A percentile compares a stretch with the other conserved stretches of the same genome.
Conservation (phyloP, 2,888 invertebrate genomes). For the Ferdinandea cuprea region DNA sequence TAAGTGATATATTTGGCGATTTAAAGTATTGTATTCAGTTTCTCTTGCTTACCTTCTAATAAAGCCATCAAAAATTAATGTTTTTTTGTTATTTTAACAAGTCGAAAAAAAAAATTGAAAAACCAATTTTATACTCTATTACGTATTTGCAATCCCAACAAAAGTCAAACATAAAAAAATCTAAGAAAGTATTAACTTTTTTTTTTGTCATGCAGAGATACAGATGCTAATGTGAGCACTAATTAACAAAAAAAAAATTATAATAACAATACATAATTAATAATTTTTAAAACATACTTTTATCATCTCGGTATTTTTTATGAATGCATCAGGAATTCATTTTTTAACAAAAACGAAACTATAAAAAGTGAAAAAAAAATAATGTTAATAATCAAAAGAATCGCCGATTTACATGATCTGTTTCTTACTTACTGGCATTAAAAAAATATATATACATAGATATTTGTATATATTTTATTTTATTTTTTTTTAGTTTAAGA, state of each 20-base stretch:
- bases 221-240: constrained; percentile 60
- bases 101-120: neutral
- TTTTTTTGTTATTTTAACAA: neutral
- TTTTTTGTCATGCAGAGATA: constrained; percentile 58
- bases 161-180: constrained; percentile 20
- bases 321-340: constrained; percentile 75
- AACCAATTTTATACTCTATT: constrained; percentile 9
- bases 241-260: constrained; percentile 59
- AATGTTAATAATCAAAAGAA: constrained; percentile 72
- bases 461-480: constrained; percentile 8
- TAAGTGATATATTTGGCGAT: too few species aligned
- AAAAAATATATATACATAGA: constrained; percentile 27
- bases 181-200: constrained; percentile 19
- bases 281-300: constrained; percentile 76
- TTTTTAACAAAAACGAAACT: constrained; percentile 76
- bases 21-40: too few species aligned
- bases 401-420: constrained; percentile 60
- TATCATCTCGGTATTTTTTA: constrained; percentile 75
- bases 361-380: constrained; percentile 76
- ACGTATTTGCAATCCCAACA: constrained; percentile 31
- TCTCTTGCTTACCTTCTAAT: too few species aligned
- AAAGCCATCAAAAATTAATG: neutral
- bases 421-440: constrained; percentile 64
- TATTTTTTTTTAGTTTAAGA: constrained; percentile 9
- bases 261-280: constrained; percentile 72